These are phyloP conservation scores for human DNA, from an alignment of 2,113 vertebrate species.

Conservation along the genomic window GRCh38 chr1:213210001-213210500, in stretches of 20 bases:
- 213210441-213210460: neutral
- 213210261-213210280: slow-evolving; percentile 11
- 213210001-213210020: too few relatives aligned
- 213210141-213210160: too few relatives aligned
- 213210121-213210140: too few relatives aligned
- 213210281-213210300: neutral
- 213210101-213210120: too few relatives aligned
- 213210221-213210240: too few relatives aligned
- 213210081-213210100: too few relatives aligned
- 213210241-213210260: neutral
- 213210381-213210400: neutral
- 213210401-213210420: neutral
- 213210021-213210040: too few relatives aligned
- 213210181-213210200: too few relatives aligned
- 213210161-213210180: too few relatives aligned
- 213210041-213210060: too few relatives aligned
- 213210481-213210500: neutral
- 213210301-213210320: neutral
- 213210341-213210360: neutral
- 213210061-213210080: too few relatives aligned
- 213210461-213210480: neutral
- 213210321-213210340: neutral
- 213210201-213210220: too few relatives aligned
- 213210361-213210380: neutral
- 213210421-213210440: neutral